phyloP scores from a whole-genome alignment of 2,888 invertebrate species.

The Bellardia bayeri region DNA sequence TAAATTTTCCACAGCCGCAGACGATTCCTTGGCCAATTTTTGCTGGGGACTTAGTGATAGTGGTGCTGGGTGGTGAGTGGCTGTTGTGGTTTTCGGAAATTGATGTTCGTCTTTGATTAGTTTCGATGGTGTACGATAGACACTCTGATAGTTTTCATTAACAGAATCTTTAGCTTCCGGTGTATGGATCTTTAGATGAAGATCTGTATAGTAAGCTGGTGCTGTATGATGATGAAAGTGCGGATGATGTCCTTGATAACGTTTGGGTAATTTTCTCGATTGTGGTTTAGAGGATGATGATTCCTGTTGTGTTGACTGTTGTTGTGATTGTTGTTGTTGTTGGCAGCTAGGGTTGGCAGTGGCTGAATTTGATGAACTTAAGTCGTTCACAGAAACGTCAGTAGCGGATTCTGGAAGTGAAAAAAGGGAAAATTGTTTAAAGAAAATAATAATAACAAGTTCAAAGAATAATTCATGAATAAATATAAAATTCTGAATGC shows the following conservation, averaged over 20 bases:
- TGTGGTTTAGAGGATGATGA: conserved; percentile 67
- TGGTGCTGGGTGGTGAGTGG: conserved; percentile 77
- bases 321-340: conserved; percentile 80
- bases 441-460: neutral
- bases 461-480: neutral
- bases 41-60: conserved; percentile 75
- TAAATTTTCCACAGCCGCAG: conserved; percentile 19
- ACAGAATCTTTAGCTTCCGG: conserved; percentile 80
- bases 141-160: conserved; percentile 83
- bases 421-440: neutral
- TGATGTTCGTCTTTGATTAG: conserved; percentile 80
- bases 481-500: too few relatives aligned
- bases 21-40: conserved; percentile 39
- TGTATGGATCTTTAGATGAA: conserved; percentile 81
- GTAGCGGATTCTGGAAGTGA: conserved; percentile 79
- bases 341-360: conserved; percentile 85
- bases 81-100: conserved; percentile 80
- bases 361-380: conserved; percentile 84
- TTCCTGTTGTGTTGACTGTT: conserved; percentile 76
- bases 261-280: conserved; percentile 70
- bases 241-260: conserved; percentile 83
- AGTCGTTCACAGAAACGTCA: conserved; percentile 77
- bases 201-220: conserved; percentile 82
- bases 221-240: conserved; percentile 82
- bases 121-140: conserved; percentile 82